phyloP scores from a whole-genome alignment of 2,113 vertebrate species.

The Amphilophus citrinellus region DNA sequence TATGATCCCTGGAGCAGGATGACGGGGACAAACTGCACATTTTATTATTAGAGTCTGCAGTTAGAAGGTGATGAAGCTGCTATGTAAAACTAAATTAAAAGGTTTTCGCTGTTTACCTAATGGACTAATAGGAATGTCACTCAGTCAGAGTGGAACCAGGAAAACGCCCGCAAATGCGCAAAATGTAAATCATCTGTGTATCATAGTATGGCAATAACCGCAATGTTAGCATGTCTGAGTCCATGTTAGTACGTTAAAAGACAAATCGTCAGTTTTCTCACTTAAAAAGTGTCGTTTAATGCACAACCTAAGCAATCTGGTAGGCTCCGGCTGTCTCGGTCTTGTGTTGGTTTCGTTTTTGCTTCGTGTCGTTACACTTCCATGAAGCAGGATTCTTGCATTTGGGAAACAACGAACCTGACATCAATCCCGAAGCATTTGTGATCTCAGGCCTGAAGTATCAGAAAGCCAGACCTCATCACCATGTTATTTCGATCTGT shows the following conservation, averaged over 20 bases:
- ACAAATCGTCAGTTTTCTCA: neutral
- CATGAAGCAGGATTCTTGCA: neutral
- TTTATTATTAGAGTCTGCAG: neutral
- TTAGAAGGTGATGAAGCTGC: neutral
- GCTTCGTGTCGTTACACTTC: neutral
- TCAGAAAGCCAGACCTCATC: neutral
- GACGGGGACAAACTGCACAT: neutral
- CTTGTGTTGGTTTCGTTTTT: slow-evolving; percentile 48
- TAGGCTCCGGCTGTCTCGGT: neutral
- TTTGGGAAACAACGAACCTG: neutral
- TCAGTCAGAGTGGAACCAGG: neutral
- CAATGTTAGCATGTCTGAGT: neutral
- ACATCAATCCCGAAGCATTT: neutral
- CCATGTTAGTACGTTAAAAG: neutral
- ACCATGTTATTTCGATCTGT: neutral
- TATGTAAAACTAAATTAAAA: neutral
- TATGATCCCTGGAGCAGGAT: neutral
- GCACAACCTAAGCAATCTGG: neutral
- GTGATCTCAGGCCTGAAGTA: slow-evolving; percentile 12
- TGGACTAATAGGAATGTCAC: neutral
- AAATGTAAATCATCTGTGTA: neutral
- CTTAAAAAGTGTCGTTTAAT: neutral
- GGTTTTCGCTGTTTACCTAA: neutral
- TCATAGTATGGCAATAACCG: neutral
- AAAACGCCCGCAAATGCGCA: neutral